phyloP scores from a whole-genome alignment of 2,888 invertebrate genomes.

The Limnephilus auricula region DNA sequence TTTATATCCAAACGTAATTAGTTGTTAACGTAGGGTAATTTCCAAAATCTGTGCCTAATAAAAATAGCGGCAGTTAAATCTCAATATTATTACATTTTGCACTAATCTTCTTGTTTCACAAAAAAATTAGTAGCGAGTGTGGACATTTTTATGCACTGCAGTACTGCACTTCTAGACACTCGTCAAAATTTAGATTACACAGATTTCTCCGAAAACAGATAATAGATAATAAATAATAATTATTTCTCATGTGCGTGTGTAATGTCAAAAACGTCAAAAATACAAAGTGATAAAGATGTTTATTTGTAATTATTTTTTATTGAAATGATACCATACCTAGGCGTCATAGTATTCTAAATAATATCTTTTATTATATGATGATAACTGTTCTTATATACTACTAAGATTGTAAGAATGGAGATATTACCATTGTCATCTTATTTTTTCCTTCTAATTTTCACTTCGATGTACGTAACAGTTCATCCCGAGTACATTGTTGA shows the following conservation, averaged over 20 bases:
- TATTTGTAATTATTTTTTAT: background rate
- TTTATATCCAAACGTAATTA: no score
- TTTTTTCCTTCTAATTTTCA: constrained; percentile 26
- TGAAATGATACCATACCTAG: background rate
- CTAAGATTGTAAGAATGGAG: background rate
- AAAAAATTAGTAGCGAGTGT: no score
- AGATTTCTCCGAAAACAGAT: background rate
- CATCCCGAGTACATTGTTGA: constrained; percentile 74
- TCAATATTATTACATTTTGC: no score
- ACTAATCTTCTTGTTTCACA: no score
- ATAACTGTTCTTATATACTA: background rate
- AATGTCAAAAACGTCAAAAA: background rate
- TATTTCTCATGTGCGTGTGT: background rate
- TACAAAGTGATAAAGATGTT: background rate
- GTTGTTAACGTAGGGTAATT: no score
- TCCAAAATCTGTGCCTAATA: no score
- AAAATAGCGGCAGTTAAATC: no score
- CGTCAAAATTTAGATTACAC: background rate
- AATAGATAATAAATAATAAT: no score
- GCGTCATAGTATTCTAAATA: background rate
- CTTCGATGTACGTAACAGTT: constrained; percentile 16
- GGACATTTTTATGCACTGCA: background rate
- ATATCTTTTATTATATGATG: background rate
- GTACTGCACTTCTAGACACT: background rate
- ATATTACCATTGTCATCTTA: background rate